Evolutionary conservation across 1,140 invertebrate species (phyloP).

Genomic region (Oedothorax gibbosus): DNA sequence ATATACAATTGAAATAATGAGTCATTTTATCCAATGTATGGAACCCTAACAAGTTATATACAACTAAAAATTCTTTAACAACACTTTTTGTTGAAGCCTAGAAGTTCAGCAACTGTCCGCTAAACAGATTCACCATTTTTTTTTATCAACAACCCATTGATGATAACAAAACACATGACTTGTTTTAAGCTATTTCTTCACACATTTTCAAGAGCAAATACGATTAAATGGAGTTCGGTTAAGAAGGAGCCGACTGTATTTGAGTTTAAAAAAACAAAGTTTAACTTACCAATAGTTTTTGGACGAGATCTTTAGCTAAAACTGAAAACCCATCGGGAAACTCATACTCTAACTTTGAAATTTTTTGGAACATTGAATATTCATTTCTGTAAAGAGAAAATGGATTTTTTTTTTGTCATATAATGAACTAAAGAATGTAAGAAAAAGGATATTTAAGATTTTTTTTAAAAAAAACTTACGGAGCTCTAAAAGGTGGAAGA

Average conservation of each 20-base stretch:
- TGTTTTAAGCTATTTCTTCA: too few relatives aligned
- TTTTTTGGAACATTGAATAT: slow-evolving; percentile 97
- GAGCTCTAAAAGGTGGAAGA: slow-evolving; percentile 88
- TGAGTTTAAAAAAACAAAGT: neutral
- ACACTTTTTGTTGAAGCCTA: too few relatives aligned
- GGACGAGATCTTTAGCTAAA: slow-evolving; percentile 86
- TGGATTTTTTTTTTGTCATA: slow-evolving; percentile 19
- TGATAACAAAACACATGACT: too few relatives aligned
- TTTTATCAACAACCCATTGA: too few relatives aligned
- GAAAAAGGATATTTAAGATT: neutral
- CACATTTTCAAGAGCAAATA: neutral
- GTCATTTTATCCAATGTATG: too few relatives aligned
- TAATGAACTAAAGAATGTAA: neutral
- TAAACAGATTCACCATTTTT: too few relatives aligned
- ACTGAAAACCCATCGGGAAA: slow-evolving; percentile 91
- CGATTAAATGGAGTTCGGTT: too few relatives aligned
- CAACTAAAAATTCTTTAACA: too few relatives aligned
- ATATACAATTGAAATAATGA: too few relatives aligned
- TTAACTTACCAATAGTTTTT: slow-evolving; percentile 79
- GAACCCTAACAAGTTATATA: too few relatives aligned
- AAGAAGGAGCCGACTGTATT: too few relatives aligned
- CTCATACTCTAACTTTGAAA: slow-evolving; percentile 89
- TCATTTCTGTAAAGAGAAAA: slow-evolving; percentile 78
- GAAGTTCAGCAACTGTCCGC: too few relatives aligned
- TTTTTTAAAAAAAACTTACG: slow-evolving; percentile 69